These are phyloP conservation scores for Picathartes gymnocephalus DNA, from an alignment of 2,113 vertebrate species.

Conservation along the genomic window DNA sequence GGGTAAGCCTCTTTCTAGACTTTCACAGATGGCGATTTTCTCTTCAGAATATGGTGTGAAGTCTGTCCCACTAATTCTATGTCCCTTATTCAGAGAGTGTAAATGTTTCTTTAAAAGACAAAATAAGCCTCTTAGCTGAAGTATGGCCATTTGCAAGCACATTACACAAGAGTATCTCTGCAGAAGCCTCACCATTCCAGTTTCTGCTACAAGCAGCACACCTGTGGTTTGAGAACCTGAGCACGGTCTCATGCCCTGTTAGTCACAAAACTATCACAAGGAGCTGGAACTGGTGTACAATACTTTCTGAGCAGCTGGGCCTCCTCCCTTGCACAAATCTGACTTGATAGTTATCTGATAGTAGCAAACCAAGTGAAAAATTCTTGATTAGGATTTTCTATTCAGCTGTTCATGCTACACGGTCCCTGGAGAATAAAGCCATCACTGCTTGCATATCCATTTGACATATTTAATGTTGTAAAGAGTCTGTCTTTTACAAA, in stretches of 20 bases:
- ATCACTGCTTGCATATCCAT: background rate
- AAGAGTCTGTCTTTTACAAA: background rate
- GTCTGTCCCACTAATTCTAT: background rate
- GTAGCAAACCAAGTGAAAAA: background rate
- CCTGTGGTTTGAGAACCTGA: background rate
- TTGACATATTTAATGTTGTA: background rate
- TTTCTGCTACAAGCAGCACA: background rate
- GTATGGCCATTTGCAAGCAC: background rate
- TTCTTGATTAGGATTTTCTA: background rate
- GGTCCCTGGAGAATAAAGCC: background rate
- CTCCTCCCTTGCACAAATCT: background rate
- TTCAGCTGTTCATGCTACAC: background rate
- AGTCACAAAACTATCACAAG: background rate
- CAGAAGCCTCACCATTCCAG: background rate
- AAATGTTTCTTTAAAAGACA: background rate
- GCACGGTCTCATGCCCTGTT: background rate
- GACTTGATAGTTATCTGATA: background rate
- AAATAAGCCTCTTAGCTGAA: background rate
- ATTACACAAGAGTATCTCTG: background rate
- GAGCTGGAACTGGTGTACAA: background rate
- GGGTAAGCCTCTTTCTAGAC: background rate
- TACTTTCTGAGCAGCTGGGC: background rate
- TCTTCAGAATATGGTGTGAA: background rate
- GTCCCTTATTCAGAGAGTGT: background rate
- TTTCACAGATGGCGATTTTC: background rate